phyloP scores from a whole-genome alignment of 64 coral and sea anemone species.

The Dendrophyllia cribrosa region DNA sequence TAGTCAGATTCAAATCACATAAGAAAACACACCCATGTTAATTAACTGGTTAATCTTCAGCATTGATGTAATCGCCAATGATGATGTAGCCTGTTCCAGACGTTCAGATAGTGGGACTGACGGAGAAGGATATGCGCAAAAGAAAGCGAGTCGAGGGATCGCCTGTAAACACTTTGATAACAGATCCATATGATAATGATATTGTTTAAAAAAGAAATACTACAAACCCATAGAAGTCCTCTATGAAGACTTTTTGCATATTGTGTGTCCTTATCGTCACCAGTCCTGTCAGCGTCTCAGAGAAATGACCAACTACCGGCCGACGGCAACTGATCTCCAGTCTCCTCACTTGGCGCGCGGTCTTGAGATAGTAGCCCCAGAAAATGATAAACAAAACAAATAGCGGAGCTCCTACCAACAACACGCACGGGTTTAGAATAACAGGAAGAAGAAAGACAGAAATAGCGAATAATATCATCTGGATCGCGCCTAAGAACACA shows the following conservation, averaged over 20 bases:
- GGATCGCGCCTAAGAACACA: conserved; percentile 61
- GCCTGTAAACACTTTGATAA: too few relatives aligned
- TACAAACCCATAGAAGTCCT: conserved; percentile 57
- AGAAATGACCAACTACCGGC: conserved; percentile 54
- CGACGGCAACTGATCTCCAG: conserved; percentile 56
- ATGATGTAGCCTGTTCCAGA: too few relatives aligned
- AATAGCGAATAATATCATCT: conserved; percentile 39
- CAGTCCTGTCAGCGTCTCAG: conserved; percentile 59
- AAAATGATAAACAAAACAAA: conserved; percentile 32
- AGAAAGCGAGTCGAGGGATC: too few relatives aligned
- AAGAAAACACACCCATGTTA: too few relatives aligned
- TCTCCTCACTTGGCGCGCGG: conserved; percentile 50
- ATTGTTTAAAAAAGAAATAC: background rate
- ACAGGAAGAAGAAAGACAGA: conserved; percentile 51
- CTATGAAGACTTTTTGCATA: conserved; percentile 51
- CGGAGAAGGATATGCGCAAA: too few relatives aligned
- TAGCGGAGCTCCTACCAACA: conserved; percentile 49
- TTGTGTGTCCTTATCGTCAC: conserved; percentile 53
- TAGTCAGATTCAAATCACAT: too few relatives aligned
- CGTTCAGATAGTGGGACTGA: too few relatives aligned
- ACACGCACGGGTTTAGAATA: conserved; percentile 38
- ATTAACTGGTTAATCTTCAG: too few relatives aligned
- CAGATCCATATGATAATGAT: too few relatives aligned
- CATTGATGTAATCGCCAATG: too few relatives aligned
- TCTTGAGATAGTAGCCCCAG: conserved; percentile 58